Conservation (phyloP, 2,888 invertebrate genomes). For the Malthinus seriepunctatus region DNA sequence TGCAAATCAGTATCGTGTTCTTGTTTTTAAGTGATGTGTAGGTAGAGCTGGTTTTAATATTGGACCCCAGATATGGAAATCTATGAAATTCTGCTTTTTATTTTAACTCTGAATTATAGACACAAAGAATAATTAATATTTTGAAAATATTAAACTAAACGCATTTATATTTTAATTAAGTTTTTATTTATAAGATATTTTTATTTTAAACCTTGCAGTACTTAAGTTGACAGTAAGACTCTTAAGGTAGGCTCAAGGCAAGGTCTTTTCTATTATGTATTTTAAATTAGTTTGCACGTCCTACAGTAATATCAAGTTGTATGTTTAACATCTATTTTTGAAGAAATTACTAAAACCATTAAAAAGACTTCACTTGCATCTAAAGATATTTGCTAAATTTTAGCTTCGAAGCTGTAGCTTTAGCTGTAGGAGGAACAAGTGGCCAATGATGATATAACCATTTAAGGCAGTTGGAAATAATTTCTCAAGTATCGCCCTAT, state of each 20-base stretch:
- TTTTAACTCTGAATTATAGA: neutral
- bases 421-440: no score
- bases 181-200: neutral
- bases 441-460: no score
- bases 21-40: constrained; percentile 12
- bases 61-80: constrained; percentile 12
- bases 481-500: no score
- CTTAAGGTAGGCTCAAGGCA: constrained; percentile 15
- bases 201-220: constrained; percentile 11
- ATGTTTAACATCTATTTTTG: neutral
- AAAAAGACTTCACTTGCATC: no score
- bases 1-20: neutral
- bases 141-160: neutral
- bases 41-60: constrained; percentile 14
- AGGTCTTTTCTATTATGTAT: constrained; percentile 9
- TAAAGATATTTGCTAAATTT: no score
- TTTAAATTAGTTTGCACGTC: neutral
- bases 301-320: neutral
- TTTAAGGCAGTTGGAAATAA: no score
- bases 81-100: constrained; percentile 10
- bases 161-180: constrained; percentile 1
- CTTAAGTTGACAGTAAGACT: constrained; percentile 8
- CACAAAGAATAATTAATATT: no score
- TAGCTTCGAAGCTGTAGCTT: no score
- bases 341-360: no score